Conservation (phyloP, 1,140 invertebrate species). For the Phymorhynchus buccinoides region DNA sequence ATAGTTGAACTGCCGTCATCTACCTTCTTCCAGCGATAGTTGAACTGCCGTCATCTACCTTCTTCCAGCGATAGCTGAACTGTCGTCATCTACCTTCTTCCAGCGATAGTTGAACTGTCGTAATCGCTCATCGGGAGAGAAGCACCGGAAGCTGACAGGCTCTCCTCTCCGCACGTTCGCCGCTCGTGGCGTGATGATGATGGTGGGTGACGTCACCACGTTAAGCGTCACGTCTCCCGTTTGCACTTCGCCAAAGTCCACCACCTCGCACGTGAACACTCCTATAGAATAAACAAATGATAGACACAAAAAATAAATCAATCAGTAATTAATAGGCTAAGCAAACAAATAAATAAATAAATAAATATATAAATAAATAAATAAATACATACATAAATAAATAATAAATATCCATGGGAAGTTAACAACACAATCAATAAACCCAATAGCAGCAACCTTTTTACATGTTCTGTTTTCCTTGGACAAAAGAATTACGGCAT, state of each 20-base stretch:
- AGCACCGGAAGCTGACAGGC: constrained; percentile 46
- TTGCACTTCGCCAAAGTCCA: constrained; percentile 44
- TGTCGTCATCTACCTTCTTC: constrained; percentile 33
- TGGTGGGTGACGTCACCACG: constrained; percentile 50
- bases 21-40: no score
- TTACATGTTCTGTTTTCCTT: no score
- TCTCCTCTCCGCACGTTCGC: constrained; percentile 37
- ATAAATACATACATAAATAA: no score
- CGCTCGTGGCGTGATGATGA: constrained; percentile 52
- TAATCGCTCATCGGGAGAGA: constrained; percentile 53
- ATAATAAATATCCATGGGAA: no score
- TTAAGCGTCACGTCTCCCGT: constrained; percentile 46
- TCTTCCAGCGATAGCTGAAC: no score
- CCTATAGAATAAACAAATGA: constrained; percentile 36
- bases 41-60: no score
- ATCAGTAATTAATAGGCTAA: no score
- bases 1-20: no score
- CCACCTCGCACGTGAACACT: constrained; percentile 51
- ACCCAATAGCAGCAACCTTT: no score
- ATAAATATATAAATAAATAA: background rate
- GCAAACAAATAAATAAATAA: background rate
- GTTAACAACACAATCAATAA: no score
- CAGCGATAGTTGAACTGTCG: constrained; percentile 49
- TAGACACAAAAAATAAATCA: background rate
- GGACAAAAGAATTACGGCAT: no score